Evolutionary conservation across 2,888 invertebrate genomes (phyloP).

Genomic region (Drosophila ustulata): DNA sequence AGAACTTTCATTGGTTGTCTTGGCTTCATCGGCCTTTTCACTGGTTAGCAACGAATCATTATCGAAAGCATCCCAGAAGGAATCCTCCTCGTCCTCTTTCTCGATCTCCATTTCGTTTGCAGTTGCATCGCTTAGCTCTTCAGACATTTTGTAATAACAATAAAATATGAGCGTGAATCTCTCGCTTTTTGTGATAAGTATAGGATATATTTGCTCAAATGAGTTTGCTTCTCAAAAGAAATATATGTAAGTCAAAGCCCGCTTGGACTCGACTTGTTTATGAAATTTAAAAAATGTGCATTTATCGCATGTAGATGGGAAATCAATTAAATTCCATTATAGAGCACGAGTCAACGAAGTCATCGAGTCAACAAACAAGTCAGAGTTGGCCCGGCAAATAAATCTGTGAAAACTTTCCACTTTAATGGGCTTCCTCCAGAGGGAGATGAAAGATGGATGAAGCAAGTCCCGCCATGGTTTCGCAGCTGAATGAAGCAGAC

Average conservation of each 20-base stretch:
- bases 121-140: background rate
- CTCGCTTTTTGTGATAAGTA: constrained; percentile 1
- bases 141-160: constrained; percentile 36
- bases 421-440: constrained; percentile 16
- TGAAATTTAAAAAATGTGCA: background rate
- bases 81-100: constrained; percentile 3
- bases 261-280: constrained; percentile 3
- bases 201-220: background rate
- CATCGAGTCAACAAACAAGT: background rate
- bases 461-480: constrained; percentile 37
- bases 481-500: constrained; percentile 20
- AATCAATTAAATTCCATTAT: constrained; percentile 47
- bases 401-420: constrained; percentile 53
- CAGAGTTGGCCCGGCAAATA: constrained; percentile 52
- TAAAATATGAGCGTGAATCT: background rate
- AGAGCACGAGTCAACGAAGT: constrained; percentile 13
- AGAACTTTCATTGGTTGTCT: background rate
- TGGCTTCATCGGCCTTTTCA: constrained; percentile 5
- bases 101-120: background rate
- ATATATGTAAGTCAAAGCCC: constrained; percentile 16
- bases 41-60: constrained; percentile 1
- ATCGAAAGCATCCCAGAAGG: constrained; percentile 28
- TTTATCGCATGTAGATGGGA: constrained; percentile 12
- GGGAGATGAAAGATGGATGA: constrained; percentile 11
- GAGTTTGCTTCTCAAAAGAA: background rate